Evolutionary conservation across 2,113 vertebrate species (phyloP), one percentile per base, ranked within the genome.

Genomic region (Rhinoderma darwinii): DNA sequence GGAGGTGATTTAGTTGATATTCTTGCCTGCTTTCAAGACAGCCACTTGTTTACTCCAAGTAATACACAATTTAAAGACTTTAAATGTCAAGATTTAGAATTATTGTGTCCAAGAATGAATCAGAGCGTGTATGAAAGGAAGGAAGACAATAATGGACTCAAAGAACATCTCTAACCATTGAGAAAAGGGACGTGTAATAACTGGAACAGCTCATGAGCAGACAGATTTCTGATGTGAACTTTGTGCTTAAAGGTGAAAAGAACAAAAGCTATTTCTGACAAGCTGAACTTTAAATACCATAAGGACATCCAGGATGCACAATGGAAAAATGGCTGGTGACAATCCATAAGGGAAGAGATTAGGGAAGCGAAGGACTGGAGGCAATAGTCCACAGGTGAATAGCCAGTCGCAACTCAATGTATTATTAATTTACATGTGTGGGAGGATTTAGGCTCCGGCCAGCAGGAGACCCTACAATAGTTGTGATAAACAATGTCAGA

Each of bases 271-370:
- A 56, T 63, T 81, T 81, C 39, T 81, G 54, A 63, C 78, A 81
- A 81, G 78, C 22, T 81, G 78, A 81, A 81, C 78, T 81, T 81
- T 81, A 81, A 81, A 63, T 63, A 63, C 78, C 56, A 54, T 25
- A 81, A 81, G 50, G 78, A 59, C 32, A 43, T 54, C 77, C 39
- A 81, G 54, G 25, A 81, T 63, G 78, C 61, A 63, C 54, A 61
- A 63, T 81, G 54, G 20, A 43, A 63, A 27, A 54, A 81, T 63
- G 37, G 78, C 54, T 81, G 54, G 37, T 61, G 78, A 63, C 78
- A 81, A 27, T 35, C 78, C 78, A 43, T 27, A 25, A 63, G 37
- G n/a, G 56, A 43, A 63, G 35, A 37, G 78, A 63, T 63, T 63
- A 81, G 54, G 35, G 54, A 56, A 81, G 37, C 37, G 15, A 35